These are phyloP conservation scores for Adelosebastes latens DNA, from an alignment of 2,797 vertebrate species.

Conservation along the genomic window DNA sequence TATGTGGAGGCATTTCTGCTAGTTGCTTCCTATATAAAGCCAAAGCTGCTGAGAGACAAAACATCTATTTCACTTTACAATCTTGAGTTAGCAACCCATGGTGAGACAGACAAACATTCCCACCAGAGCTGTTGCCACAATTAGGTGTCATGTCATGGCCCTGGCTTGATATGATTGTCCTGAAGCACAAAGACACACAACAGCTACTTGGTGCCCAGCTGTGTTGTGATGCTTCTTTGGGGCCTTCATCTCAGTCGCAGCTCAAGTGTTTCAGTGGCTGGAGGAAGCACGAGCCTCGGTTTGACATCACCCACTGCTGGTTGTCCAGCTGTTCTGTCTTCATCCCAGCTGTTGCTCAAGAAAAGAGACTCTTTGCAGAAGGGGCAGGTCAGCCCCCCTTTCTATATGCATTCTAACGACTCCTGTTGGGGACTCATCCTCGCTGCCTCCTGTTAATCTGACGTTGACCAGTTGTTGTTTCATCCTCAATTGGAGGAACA, in stretches of 20 bases:
- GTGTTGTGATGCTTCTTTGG: background rate
- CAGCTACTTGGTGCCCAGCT: background rate
- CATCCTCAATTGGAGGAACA: background rate
- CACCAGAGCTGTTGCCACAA: slow-evolving; percentile 7
- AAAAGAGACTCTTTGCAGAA: background rate
- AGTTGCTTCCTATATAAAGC: background rate
- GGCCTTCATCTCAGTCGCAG: slow-evolving; percentile 2
- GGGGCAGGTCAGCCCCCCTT: background rate
- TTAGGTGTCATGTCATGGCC: slow-evolving; percentile 1
- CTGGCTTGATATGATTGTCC: background rate
- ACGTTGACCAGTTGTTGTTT: background rate
- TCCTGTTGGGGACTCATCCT: background rate
- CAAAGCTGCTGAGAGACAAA: slow-evolving; percentile 1
- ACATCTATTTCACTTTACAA: background rate
- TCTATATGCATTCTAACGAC: background rate
- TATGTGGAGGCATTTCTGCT: background rate
- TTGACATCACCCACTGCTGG: background rate
- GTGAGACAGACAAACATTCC: slow-evolving; percentile 5
- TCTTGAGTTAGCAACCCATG: background rate
- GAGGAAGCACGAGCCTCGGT: background rate
- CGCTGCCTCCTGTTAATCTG: background rate
- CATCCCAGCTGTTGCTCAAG: background rate
- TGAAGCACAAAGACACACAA: background rate
- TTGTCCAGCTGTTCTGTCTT: slow-evolving; percentile 23
- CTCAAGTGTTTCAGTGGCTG: background rate